Percentiles rank a stretch among this genome's conserved stretches.
Conservation (phyloP, 2,888 invertebrate species). For the Eupithecia pulchellata region DNA sequence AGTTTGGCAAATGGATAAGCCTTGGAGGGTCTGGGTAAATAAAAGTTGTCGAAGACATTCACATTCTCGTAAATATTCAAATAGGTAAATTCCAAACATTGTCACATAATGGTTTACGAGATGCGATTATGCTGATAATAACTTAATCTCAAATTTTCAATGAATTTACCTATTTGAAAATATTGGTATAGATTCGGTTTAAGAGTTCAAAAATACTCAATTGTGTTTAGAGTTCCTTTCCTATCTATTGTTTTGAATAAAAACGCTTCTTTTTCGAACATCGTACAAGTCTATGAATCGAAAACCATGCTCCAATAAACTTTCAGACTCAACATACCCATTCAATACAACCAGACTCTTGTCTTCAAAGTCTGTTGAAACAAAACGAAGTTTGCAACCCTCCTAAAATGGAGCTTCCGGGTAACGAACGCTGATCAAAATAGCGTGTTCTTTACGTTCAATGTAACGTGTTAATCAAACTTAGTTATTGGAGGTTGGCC, state of each 20-base stretch:
- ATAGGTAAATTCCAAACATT: too few relatives aligned
- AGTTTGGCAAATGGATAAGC: not conserved
- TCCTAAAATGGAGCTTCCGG: conserved; percentile 27
- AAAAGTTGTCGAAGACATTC: not conserved
- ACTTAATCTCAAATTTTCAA: too few relatives aligned
- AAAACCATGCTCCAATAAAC: not conserved
- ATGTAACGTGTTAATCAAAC: conserved; percentile 65
- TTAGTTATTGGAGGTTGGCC: conserved; percentile 53
- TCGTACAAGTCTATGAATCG: not conserved
- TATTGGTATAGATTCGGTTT: not conserved
- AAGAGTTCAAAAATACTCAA: not conserved
- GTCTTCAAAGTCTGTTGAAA: conserved; percentile 6
- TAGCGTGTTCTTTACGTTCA: conserved; percentile 47
- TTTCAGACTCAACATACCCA: not conserved
- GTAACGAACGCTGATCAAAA: conserved; percentile 46
- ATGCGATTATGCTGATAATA: not conserved
- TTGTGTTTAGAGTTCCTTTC: not conserved
- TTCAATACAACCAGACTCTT: conserved; percentile 16
- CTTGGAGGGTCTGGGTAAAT: not conserved
- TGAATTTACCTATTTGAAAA: not conserved
- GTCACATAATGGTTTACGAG: too few relatives aligned
- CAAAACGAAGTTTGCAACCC: conserved; percentile 35
- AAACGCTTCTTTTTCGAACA: not conserved
- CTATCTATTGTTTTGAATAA: not conserved
- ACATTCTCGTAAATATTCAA: too few relatives aligned